phyloP scores from a whole-genome alignment of 2,113 vertebrate species.

The Canis aureus region DNA sequence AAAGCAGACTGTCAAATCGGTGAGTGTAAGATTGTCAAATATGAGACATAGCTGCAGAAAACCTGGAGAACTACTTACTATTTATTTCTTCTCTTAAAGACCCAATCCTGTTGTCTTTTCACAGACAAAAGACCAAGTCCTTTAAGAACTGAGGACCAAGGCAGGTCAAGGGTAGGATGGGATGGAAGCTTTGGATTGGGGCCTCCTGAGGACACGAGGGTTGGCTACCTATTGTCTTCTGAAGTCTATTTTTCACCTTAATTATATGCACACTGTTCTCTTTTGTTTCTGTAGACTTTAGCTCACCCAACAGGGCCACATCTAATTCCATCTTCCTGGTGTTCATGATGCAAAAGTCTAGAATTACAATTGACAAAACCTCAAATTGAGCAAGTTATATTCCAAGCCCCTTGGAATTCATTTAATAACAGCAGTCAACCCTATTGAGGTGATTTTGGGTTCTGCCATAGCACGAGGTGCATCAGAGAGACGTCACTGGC shows the following conservation, averaged over 20 bases:
- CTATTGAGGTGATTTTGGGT: background rate
- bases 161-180: background rate
- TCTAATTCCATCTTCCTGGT: background rate
- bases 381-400: background rate
- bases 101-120: constrained; percentile 54
- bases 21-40: constrained; percentile 75
- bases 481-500: background rate
- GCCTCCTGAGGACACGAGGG: background rate
- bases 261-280: background rate
- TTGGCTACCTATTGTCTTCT: background rate
- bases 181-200: background rate
- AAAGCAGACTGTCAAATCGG: constrained; percentile 82
- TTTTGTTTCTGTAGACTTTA: background rate
- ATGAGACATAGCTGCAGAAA: constrained; percentile 75
- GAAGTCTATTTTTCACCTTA: background rate
- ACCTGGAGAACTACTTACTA: constrained; percentile 74
- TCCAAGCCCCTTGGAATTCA: background rate
- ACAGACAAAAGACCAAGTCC: constrained; percentile 69
- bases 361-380: background rate
- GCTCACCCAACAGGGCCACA: background rate
- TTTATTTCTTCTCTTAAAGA: constrained; percentile 74
- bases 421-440: background rate
- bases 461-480: background rate
- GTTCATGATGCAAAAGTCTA: background rate
- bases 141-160: background rate